Evolutionary conservation across 2,113 vertebrate species (phyloP).

Genomic region (Puffinus mauretanicus): DNA sequence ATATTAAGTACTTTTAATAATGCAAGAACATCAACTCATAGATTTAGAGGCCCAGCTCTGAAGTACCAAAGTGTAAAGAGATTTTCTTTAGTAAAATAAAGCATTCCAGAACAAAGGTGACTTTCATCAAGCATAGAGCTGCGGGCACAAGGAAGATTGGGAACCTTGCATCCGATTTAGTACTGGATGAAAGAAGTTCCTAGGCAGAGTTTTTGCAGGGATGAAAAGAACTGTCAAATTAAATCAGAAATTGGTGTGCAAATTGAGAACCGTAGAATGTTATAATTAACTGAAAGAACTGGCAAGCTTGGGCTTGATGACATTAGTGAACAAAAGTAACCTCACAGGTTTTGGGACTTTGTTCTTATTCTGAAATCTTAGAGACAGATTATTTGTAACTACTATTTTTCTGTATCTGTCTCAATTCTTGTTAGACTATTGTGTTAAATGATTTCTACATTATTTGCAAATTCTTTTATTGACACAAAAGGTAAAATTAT

Average conservation of each 20-base stretch:
- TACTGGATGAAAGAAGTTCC: not conserved
- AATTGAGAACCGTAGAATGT: not conserved
- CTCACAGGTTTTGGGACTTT: not conserved
- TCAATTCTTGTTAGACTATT: not conserved
- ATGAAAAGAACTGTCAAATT: not conserved
- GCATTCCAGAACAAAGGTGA: not conserved
- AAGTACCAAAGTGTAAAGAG: not conserved
- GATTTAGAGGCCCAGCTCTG: not conserved
- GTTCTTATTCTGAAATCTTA: not conserved
- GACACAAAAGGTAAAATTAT: not conserved
- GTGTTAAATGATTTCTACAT: not conserved
- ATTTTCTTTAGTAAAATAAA: not conserved
- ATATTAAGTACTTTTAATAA: not conserved
- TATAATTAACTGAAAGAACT: slow-evolving; percentile 7
- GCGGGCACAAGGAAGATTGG: not conserved
- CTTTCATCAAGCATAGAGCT: not conserved
- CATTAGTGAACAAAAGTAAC: not conserved
- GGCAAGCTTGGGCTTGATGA: not conserved
- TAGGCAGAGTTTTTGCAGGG: not conserved
- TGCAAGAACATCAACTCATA: not conserved
- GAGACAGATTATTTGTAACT: not conserved
- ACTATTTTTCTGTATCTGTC: not conserved
- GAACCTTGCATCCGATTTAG: not conserved
- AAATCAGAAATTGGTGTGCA: not conserved
- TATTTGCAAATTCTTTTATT: not conserved